Evolutionary conservation across 2,888 invertebrate species (phyloP), one percentile per base, ranked within the genome.

Genomic region (Machimus rusticus): DNA sequence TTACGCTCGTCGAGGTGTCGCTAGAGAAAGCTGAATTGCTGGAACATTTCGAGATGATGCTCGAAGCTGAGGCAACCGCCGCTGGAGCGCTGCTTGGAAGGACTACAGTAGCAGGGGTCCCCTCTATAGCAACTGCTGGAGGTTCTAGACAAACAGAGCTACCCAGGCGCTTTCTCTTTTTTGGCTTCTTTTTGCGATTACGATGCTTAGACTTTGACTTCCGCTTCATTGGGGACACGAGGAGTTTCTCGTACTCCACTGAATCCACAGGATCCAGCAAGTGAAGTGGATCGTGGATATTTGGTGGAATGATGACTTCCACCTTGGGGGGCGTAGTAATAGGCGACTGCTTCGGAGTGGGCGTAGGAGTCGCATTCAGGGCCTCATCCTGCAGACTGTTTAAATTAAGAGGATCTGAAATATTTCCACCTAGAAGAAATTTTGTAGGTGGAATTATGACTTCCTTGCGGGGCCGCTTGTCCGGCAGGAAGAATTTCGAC

Each of bases 381-480:
- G 96, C 96, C 91, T 96, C 96, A 91, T 96, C 96, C 92, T 96
- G 97, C 90, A 99, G 94, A 91, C 98, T 98, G 91, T 97, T 98
- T 88, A 99, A 93, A 93, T 99, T 99, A 77, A 99, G 93, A 0
- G 99, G 99, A 94, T 99, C 99, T 89, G 96, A 96, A 89, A 98
- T 98, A 92, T 98, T 99, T 9, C 99, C 99, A 76, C 99, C 99
- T 1, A 99, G 94, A 5, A 98, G 93, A 93, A 99, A 99, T 92
- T 98, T 98, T 0, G 98, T 98, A 0, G 99, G 98, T 85, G 98
- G 96, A 90, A 98, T 96, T 89, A 96, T 95, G 87, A 94, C 94
- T 89, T 96, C 95, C 90, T 96, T 96, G 89, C 96, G 95, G 84
- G 96, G 94, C 87, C 96, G 94, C 90, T 96, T 96, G 90, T 95